A percentile compares a stretch with the other conserved stretches of the same genome.
Evolutionary conservation across 37 sponge, comb jelly and placozoan species (phyloP).

Genomic region (Beroe ovata): DNA sequence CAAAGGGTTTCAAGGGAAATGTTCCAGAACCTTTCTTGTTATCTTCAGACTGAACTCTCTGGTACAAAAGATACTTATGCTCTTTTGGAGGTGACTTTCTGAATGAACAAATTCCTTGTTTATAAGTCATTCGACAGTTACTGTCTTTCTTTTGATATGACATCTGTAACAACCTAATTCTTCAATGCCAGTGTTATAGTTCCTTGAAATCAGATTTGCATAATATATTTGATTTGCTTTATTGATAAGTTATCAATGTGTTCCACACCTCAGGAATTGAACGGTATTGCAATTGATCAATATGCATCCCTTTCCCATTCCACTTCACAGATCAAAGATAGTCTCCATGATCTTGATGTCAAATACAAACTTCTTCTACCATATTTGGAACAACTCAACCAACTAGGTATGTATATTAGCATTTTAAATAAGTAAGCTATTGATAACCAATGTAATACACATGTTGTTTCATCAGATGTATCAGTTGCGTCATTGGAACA

Average conservation of each 20-base stretch:
- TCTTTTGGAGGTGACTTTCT: slow-evolving; percentile 42
- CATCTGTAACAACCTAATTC: too few species aligned
- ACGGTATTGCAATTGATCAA: slow-evolving; percentile 29
- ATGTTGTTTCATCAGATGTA: too few species aligned
- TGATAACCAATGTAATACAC: too few species aligned
- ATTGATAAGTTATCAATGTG: too few species aligned
- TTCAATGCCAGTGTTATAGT: too few species aligned
- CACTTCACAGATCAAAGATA: slow-evolving; percentile 51
- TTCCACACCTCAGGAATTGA: slow-evolving; percentile 55
- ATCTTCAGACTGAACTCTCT: slow-evolving; percentile 55
- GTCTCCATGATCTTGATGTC: slow-evolving; percentile 54
- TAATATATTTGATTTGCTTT: too few species aligned
- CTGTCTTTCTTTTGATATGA: too few species aligned
- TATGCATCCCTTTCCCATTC: slow-evolving; percentile 42
- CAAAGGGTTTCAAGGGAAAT: slow-evolving; percentile 20
- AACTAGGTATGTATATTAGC: slow-evolving; percentile 53
- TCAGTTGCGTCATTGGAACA: slow-evolving; percentile 52
- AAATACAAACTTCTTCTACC: slow-evolving; percentile 50
- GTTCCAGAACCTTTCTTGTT: slow-evolving; percentile 15
- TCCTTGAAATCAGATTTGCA: too few species aligned
- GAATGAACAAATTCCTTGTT: too few species aligned
- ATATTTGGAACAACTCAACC: slow-evolving; percentile 59
- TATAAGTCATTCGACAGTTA: too few species aligned
- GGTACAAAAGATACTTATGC: slow-evolving; percentile 60
- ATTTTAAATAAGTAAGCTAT: too few species aligned